Evolutionary conservation across 1,140 invertebrate genomes (phyloP).

Genomic region (Tetramorium parvispinum): DNA sequence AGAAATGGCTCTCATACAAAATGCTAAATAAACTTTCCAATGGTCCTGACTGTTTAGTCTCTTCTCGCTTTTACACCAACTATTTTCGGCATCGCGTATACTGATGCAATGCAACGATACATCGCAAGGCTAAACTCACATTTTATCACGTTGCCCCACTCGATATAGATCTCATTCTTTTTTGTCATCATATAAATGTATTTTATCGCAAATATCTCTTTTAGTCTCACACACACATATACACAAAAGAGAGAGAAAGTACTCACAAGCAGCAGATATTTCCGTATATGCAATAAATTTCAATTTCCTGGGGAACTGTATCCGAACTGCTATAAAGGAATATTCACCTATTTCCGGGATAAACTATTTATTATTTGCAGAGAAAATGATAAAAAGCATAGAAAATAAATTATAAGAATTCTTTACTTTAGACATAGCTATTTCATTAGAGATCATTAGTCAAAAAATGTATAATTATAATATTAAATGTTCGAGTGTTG

Average conservation of each 20-base stretch:
- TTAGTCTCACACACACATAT: not conserved
- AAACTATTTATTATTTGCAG: not conserved
- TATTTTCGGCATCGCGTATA: constrained; percentile 42
- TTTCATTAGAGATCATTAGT: not conserved
- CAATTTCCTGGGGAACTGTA: not conserved
- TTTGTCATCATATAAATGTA: not conserved
- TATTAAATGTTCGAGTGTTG: not conserved
- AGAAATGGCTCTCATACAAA: not conserved
- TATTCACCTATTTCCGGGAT: not conserved
- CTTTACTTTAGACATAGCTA: not conserved
- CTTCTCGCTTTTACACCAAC: constrained; percentile 37
- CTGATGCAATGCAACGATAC: not conserved
- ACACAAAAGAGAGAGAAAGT: not conserved
- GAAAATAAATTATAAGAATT: not conserved
- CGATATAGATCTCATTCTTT: not conserved
- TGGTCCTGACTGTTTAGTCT: not conserved
- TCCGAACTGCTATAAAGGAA: not conserved
- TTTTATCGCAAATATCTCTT: not conserved
- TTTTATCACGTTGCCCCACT: not conserved
- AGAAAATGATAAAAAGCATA: not conserved
- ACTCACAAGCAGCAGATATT: not conserved
- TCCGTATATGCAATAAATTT: not conserved
- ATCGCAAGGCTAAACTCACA: not conserved
- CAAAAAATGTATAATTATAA: not conserved
- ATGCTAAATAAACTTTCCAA: constrained; percentile 23